Percentiles rank a stretch among this genome's conserved stretches.
These are phyloP conservation scores for Plumapathes pennacea DNA, from an alignment of 92 coral and sea anemone genomes.

Conservation along the genomic window DNA sequence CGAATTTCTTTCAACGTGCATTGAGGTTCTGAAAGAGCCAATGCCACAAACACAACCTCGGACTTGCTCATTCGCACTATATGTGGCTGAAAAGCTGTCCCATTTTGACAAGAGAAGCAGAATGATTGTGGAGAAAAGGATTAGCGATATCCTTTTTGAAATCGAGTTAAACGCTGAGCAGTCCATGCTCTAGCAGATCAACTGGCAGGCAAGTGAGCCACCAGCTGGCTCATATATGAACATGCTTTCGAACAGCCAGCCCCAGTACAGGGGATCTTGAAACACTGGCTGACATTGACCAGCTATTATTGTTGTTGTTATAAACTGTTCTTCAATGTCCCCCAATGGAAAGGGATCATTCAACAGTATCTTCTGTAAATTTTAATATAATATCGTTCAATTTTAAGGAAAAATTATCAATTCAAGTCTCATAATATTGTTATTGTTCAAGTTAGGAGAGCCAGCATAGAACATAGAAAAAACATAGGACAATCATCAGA, in stretches of 20 bases:
- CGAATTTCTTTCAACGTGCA: conserved; percentile 53
- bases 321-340: too few relatives aligned
- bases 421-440: too few relatives aligned
- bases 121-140: conserved; percentile 52
- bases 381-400: too few relatives aligned
- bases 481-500: too few relatives aligned
- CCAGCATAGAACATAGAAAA: too few relatives aligned
- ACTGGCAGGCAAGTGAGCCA: conserved; percentile 20
- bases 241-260: conserved; percentile 26
- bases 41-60: conserved; percentile 27
- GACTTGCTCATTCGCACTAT: conserved; percentile 22
- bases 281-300: too few relatives aligned
- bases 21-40: conserved; percentile 57
- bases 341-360: too few relatives aligned
- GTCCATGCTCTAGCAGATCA: not conserved
- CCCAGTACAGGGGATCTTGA: too few relatives aligned
- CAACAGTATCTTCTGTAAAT: too few relatives aligned
- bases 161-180: conserved; percentile 24
- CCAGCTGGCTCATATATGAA: conserved; percentile 27
- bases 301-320: too few relatives aligned
- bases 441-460: too few relatives aligned
- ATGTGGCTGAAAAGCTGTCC: conserved; percentile 49
- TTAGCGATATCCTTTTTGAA: conserved; percentile 46
- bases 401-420: too few relatives aligned
- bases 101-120: conserved; percentile 41